Evolutionary conservation across 2,113 vertebrate species (phyloP), one percentile per base, ranked within the genome.

Genomic region (Glaucomys volans): DNA sequence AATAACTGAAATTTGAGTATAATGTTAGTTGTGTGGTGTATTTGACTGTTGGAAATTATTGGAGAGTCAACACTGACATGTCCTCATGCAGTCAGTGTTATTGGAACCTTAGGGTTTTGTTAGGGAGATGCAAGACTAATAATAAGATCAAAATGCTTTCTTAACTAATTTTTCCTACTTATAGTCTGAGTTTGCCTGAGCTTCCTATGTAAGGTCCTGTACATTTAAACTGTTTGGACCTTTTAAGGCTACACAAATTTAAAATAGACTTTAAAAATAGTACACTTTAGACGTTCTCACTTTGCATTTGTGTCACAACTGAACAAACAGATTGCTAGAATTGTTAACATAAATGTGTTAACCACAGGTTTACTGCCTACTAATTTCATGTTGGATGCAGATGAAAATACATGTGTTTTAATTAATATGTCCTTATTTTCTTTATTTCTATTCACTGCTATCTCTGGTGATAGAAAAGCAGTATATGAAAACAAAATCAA

Each of bases 1-100:
- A 97, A 98, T 95, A 81, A 91, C 12, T 62, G 71, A 83, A 92
- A 96, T 66, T 37, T 40, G 84, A 66, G 59, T 57, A 67, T 75
- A 80, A 76, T 87, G 24, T 62, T 90, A 90, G 94, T 92, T 86
- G 26, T 67, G 30, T 93, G 96, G 82, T 90, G 0, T 90, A 79
- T 91, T 96, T 93, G 71, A 75, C 81, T 91, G 32, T 88, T 85
- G 67, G 87, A 96, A 77, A 88, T 95, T 62, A 79, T 8, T 91
- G 50, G 62, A 88, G 82, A 86, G 16, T 74, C 74, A 54, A 30
- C 44, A 30, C 13, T 42, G 35, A 89, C 82, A 32, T 87, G 66
- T 85, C 79, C 59, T 89, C 57, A 22, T 76, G 26, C 7, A 93
- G 74, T 62, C 62, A 47, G 72, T 47, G 4, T 37, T 72, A 18